Conservation (phyloP, 2,888 invertebrate genomes). For the Craniophora ligustri region DNA sequence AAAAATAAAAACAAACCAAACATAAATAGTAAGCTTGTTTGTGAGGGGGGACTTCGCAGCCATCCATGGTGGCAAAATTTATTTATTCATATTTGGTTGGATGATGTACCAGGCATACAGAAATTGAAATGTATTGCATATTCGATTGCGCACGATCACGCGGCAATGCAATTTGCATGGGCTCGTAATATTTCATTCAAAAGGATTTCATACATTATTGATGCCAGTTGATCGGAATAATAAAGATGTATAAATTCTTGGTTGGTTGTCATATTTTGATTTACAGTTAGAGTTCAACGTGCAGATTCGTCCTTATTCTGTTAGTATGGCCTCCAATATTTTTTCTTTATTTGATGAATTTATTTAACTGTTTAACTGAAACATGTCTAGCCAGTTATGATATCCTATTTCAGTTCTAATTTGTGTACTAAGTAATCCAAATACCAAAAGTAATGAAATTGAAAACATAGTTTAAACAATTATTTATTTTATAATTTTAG, state of each 20-base stretch:
- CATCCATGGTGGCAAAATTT: constrained; percentile 11
- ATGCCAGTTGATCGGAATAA: constrained; percentile 22
- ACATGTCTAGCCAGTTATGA: too few relatives aligned
- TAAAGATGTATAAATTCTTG: constrained; percentile 11
- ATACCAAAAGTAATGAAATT: too few relatives aligned
- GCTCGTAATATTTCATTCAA: constrained; percentile 30
- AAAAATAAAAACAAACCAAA: not conserved
- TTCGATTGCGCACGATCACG: constrained; percentile 30
- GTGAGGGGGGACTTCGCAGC: too few relatives aligned
- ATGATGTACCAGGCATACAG: constrained; percentile 45
- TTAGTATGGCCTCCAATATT: too few relatives aligned
- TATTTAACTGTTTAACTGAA: too few relatives aligned
- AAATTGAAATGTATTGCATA: constrained; percentile 34
- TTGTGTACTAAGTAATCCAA: too few relatives aligned
- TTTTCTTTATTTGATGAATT: too few relatives aligned
- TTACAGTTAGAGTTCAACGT: constrained; percentile 4
- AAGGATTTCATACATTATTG: constrained; percentile 36
- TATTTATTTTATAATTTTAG: too few relatives aligned
- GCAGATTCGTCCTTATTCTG: constrained; percentile 15
- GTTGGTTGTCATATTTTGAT: constrained; percentile 13
- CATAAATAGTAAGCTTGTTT: too few relatives aligned
- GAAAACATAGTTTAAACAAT: too few relatives aligned
- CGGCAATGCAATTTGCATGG: constrained; percentile 31
- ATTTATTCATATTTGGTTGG: constrained; percentile 41
- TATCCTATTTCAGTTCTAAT: too few relatives aligned